Evolutionary conservation across 2,113 vertebrate genomes (phyloP), one percentile per base, ranked within the genome.

Genomic region (Dendropsophus ebraccatus): DNA sequence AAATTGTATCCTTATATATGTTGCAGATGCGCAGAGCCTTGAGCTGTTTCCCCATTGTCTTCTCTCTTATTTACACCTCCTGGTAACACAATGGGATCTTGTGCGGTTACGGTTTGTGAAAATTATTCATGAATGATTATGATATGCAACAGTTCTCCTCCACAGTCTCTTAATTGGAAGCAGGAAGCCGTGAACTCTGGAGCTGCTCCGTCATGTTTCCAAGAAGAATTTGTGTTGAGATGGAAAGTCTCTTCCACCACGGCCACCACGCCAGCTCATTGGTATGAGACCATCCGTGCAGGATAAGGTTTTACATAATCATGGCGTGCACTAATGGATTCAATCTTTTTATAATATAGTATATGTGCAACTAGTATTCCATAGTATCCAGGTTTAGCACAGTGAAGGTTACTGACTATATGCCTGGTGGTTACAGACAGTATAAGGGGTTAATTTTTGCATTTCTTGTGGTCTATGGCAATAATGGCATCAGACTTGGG

Each of bases 51-150:
- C 9, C 28, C 1, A 28, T 11, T 62, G 14, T 12, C n/a, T 25
- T 28, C 58, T 19, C n/a, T 62, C 58, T 80, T 70, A 85, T 85
- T 85, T 85, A 85, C 84, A 80, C 49, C 56, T 45, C 47, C 49
- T 17, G 62, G 47, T 85, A 70, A 85, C 72, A 85, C 62, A 85
- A 85, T 85, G 75, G 60, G 49, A 85, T 85, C 65, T 85, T 28
- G 52, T 79, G 62, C 75, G 13, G 84, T 67, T 67, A 50, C 56
- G n/a, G 65, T 77, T 52, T 41, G 4, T 52, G 73, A 49, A 45
- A 85, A 85, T 85, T 85, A 85, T 85, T 85, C 84, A 86, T 80
- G 76, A 86, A 72, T 85, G 74, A 77, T 78, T 86, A 69, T 79
- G 62, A 86, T 80, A 72, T 72, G 75, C 76, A 79, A 69, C 49